A percentile compares a stretch with the other conserved stretches of the same genome.
These are phyloP conservation scores for Yponomeuta cagnagella DNA, from an alignment of 2,888 invertebrate genomes.

Conservation along the genomic window DNA sequence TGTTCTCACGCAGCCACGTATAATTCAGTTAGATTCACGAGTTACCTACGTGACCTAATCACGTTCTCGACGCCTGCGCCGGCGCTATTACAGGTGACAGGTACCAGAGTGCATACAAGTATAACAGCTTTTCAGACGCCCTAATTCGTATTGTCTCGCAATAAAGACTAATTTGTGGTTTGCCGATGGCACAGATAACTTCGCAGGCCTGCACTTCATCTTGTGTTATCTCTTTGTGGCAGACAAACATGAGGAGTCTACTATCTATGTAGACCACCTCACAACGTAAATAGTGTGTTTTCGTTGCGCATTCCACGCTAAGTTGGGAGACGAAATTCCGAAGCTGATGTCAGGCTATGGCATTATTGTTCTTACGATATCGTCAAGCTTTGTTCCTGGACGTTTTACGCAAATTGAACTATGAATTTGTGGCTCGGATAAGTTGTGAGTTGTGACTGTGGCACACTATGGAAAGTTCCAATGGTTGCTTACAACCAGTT, in stretches of 20 bases:
- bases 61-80: conserved; percentile 22
- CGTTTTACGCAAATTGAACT: background rate
- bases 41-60: conserved; percentile 57
- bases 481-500: background rate
- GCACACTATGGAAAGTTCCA: background rate
- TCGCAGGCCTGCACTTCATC: conserved; percentile 23
- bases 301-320: conserved; percentile 57
- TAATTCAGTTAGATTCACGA: conserved; percentile 31
- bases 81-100: conserved; percentile 22
- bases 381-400: background rate
- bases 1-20: conserved; percentile 7
- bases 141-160: background rate
- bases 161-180: conserved; percentile 5
- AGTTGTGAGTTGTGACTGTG: background rate
- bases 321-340: conserved; percentile 37
- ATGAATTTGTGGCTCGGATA: background rate
- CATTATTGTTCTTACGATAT: conserved; percentile 13
- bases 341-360: conserved; percentile 15
- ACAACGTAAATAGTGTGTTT: conserved; percentile 63
- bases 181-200: background rate
- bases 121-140: background rate
- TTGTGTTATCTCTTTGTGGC: conserved; percentile 42
- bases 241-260: conserved; percentile 37
- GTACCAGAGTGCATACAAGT: conserved; percentile 16
- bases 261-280: conserved; percentile 54